Percentiles rank a stretch among this genome's conserved stretches.
Evolutionary conservation across 2,113 vertebrate species (phyloP).

Genomic region (Podocnemis expansa): DNA sequence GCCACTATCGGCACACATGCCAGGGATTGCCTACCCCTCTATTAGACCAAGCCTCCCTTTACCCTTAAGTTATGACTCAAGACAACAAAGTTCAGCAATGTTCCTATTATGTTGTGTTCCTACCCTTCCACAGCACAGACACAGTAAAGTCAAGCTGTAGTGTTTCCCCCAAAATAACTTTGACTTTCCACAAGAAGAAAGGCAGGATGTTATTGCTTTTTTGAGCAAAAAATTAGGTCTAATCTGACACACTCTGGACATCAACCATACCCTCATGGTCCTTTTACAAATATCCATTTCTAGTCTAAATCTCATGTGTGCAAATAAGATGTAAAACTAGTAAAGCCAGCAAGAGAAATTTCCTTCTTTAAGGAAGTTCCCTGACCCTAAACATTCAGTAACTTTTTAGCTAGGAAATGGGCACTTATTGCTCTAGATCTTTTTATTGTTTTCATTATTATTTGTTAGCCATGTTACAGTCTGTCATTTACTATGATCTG

Average conservation of each 20-base stretch:
- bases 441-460: not conserved
- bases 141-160: not conserved
- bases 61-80: not conserved
- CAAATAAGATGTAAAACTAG: not conserved
- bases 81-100: not conserved
- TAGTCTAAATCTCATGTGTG: not conserved
- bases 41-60: too few relatives aligned
- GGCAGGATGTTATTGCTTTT: not conserved
- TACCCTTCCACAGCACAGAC: not conserved
- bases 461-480: not conserved
- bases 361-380: not conserved
- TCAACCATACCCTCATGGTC: accelerated
- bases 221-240: not conserved
- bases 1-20: too few relatives aligned
- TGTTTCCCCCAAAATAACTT: not conserved
- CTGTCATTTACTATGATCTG: not conserved
- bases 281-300: not conserved
- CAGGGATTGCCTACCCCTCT: too few relatives aligned
- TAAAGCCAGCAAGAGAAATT: not conserved
- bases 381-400: not conserved
- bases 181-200: not conserved
- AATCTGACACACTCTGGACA: not conserved
- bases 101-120: not conserved
- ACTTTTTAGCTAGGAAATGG: not conserved
- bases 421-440: not conserved